These are phyloP conservation scores for Camponotus pennsylvanicus DNA, from an alignment of 1,140 invertebrate genomes.

Conservation along the genomic window DNA sequence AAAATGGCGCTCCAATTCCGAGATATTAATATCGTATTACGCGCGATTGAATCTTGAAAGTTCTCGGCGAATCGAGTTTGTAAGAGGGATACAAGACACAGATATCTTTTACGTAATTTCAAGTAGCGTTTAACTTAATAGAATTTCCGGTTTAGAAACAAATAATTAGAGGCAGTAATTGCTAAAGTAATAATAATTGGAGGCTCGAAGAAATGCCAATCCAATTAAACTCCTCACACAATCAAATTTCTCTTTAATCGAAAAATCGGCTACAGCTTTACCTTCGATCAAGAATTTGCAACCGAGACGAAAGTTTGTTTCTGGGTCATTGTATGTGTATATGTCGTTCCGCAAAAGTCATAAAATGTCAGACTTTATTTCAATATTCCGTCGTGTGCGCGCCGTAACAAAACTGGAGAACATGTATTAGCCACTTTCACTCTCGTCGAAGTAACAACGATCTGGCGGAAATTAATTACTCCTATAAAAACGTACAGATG, in stretches of 20 bases:
- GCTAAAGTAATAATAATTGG: neutral
- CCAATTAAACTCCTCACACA: neutral
- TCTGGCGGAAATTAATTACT: conserved; percentile 47
- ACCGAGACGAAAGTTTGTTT: conserved; percentile 14
- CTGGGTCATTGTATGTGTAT: conserved; percentile 14
- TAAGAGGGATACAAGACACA: neutral
- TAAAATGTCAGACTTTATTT: conserved; percentile 43
- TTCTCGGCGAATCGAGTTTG: neutral
- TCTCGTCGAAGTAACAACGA: conserved; percentile 48
- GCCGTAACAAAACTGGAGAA: conserved; percentile 29
- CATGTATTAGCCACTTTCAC: conserved; percentile 32
- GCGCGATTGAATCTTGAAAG: neutral
- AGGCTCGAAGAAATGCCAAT: neutral
- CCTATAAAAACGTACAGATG: conserved; percentile 51
- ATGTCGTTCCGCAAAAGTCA: conserved; percentile 30
- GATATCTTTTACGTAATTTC: neutral
- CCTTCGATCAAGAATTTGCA: neutral
- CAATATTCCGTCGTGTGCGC: neutral
- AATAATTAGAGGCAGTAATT: neutral
- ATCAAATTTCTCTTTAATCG: neutral
- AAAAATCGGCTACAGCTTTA: neutral
- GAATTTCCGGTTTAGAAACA: neutral
- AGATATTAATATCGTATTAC: neutral
- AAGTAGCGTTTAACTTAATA: neutral
- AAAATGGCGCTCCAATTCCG: neutral